A percentile compares a stretch with the other conserved stretches of the same genome.
Conservation (phyloP, 2,888 invertebrate species). For the Phyto melanocephala region DNA sequence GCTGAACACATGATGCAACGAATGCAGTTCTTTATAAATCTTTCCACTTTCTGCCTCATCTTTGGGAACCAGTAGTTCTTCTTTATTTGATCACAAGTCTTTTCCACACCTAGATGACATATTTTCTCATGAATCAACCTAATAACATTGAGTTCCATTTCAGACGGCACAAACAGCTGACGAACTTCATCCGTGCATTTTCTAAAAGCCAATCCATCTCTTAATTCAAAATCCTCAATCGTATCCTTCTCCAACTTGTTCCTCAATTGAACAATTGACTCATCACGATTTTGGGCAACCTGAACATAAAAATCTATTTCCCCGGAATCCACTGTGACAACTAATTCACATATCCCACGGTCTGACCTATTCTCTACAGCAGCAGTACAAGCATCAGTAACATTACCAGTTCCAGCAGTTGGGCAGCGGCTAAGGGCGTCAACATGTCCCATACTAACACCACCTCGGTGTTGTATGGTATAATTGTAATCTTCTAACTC, state of each 20-base stretch:
- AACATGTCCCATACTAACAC: constrained; percentile 2
- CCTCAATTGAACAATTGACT: background rate
- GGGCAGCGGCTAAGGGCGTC: background rate
- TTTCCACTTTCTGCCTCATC: background rate
- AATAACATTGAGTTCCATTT: background rate
- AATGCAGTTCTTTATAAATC: background rate
- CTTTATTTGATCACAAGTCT: background rate
- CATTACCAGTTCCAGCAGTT: background rate
- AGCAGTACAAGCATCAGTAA: constrained; percentile 6
- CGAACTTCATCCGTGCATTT: background rate
- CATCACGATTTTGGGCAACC: constrained; percentile 35
- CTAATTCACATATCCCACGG: background rate
- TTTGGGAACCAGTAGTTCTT: constrained; percentile 19
- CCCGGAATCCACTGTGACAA: background rate
- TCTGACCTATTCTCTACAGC: background rate
- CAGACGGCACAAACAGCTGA: background rate
- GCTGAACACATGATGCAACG: constrained; percentile 18
- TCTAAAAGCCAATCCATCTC: background rate
- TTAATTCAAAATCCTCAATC: background rate
- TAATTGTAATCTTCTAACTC: constrained; percentile 47
- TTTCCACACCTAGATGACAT: background rate
- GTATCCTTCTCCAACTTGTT: background rate
- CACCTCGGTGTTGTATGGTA: constrained; percentile 7
- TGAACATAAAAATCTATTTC: constrained; percentile 34
- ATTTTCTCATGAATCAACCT: background rate